Percentiles rank a stretch among this genome's conserved stretches.
Evolutionary conservation across 2,113 vertebrate genomes (phyloP).

Genomic region (Crotalus horridus): DNA sequence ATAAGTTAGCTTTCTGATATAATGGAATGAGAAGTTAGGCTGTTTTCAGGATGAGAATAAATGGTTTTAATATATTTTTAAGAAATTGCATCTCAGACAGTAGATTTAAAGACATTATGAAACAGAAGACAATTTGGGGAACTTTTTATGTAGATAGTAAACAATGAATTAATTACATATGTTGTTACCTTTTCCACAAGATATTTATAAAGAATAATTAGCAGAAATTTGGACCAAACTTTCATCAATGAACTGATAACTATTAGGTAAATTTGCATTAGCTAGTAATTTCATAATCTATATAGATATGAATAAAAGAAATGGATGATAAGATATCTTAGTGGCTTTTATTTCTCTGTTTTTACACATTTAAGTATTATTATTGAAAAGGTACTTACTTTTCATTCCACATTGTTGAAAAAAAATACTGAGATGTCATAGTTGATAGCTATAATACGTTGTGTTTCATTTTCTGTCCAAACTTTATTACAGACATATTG

Average conservation of each 20-base stretch:
- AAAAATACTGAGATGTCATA: too few relatives aligned
- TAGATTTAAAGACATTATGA: not conserved
- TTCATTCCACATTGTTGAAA: not conserved
- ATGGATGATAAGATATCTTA: not conserved
- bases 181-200: not conserved
- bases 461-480: too few relatives aligned
- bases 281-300: not conserved
- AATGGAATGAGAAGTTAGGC: too few relatives aligned
- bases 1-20: not conserved
- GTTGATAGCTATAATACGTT: too few relatives aligned
- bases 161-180: not conserved
- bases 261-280: not conserved
- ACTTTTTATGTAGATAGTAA: not conserved
- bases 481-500: too few relatives aligned
- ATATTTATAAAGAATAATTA: not conserved
- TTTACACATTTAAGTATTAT: too few relatives aligned
- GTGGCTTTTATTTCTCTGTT: too few relatives aligned
- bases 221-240: not conserved
- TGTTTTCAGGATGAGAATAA: not conserved
- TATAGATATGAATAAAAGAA: not conserved
- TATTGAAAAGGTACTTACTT: too few relatives aligned
- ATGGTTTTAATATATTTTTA: not conserved
- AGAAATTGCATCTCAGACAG: not conserved
- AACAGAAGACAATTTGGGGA: too few relatives aligned
- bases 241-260: not conserved